These are phyloP conservation scores for Oncorhynchus gorbuscha DNA, from an alignment of 2,113 vertebrate species.

Conservation along the genomic window DNA sequence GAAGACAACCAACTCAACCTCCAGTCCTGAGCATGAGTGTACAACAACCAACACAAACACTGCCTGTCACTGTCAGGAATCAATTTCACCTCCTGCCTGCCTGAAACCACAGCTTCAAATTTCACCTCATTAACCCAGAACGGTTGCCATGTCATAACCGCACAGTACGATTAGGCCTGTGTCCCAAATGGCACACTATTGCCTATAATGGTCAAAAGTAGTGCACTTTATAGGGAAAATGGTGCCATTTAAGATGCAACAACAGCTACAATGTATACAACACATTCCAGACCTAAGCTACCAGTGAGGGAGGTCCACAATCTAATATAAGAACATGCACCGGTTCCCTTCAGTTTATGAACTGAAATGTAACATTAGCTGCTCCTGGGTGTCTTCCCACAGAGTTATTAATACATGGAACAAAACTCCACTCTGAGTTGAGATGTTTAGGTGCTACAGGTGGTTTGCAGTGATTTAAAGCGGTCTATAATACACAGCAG, in stretches of 20 bases:
- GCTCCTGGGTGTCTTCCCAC: not conserved
- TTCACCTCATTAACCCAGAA: conserved; percentile 21
- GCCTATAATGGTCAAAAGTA: too few species aligned
- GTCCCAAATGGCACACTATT: too few species aligned
- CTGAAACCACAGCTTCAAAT: conserved; percentile 37
- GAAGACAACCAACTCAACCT: not conserved
- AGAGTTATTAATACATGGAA: conserved; percentile 11
- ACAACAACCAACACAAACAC: not conserved
- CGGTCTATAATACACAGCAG: conserved; percentile 23
- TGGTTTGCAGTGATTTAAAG: conserved; percentile 49
- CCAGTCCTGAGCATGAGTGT: not conserved
- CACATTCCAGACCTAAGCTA: too few species aligned
- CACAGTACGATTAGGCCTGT: not conserved
- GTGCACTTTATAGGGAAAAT: too few species aligned
- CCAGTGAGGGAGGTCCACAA: too few species aligned
- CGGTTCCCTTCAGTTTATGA: not conserved
- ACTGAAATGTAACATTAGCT: not conserved
- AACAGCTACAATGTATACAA: too few species aligned
- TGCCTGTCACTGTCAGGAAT: not conserved
- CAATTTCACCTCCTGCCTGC: conserved; percentile 42
- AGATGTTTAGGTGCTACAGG: conserved; percentile 31
- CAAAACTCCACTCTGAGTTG: conserved; percentile 3
- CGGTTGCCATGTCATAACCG: not conserved
- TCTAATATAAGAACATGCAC: too few species aligned
- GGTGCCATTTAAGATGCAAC: too few species aligned